Evolutionary conservation across 2,113 vertebrate species (phyloP).

Genomic region (Trematomus loennbergii): DNA sequence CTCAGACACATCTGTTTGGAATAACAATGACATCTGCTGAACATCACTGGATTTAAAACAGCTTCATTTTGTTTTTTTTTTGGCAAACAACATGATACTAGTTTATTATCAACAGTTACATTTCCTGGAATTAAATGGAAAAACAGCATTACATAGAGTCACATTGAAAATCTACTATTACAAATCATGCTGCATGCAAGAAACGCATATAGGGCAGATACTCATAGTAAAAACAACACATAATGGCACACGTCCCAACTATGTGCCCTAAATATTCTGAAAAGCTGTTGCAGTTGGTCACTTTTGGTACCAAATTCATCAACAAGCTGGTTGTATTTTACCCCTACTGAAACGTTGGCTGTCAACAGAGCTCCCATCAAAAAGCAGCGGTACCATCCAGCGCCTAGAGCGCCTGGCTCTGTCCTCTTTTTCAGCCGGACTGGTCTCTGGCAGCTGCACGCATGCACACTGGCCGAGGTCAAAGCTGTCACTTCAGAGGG

Average conservation of each 20-base stretch:
- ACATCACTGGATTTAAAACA: slow-evolving; percentile 68
- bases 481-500: slow-evolving; percentile 86
- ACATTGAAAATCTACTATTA: background rate
- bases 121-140: slow-evolving; percentile 4
- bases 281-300: slow-evolving; percentile 44
- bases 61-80: slow-evolving; percentile 44
- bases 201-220: background rate
- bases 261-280: slow-evolving; percentile 69
- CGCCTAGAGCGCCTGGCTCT: slow-evolving; percentile 77
- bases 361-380: slow-evolving; percentile 79
- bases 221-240: slow-evolving; percentile 42
- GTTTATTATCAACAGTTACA: background rate
- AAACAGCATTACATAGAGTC: background rate
- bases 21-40: slow-evolving; percentile 65
- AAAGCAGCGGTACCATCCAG: slow-evolving; percentile 82
- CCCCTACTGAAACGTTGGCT: slow-evolving; percentile 69
- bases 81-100: slow-evolving; percentile 6
- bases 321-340: slow-evolving; percentile 72
- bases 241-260: slow-evolving; percentile 37
- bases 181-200: background rate
- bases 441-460: slow-evolving; percentile 79
- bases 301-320: slow-evolving; percentile 50
- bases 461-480: slow-evolving; percentile 82
- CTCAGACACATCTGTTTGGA: slow-evolving; percentile 84
- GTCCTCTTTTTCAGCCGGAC: slow-evolving; percentile 73